Percentiles rank a stretch among this genome's conserved stretches.
phyloP scores from a whole-genome alignment of 2,888 invertebrate species.

The Lochmaea capreae region DNA sequence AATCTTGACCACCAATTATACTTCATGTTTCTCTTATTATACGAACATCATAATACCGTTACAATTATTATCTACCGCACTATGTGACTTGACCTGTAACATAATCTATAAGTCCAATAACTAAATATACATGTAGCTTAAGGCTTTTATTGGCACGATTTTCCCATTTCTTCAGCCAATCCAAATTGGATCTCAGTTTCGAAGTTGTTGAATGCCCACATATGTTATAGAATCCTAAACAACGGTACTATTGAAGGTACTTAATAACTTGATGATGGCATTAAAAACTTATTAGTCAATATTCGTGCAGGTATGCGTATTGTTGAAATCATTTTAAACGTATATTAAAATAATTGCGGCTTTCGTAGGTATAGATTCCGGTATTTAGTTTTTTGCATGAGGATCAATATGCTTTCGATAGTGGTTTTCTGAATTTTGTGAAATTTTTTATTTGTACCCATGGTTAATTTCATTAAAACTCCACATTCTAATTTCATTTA shows the following conservation, averaged over 20 bases:
- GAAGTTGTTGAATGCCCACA: constrained; percentile 14
- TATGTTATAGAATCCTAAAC: constrained; percentile 9
- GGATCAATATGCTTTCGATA: neutral
- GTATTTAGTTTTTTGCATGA: neutral
- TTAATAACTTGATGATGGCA: constrained; percentile 17
- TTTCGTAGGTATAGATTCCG: neutral
- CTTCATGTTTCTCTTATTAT: constrained; percentile 4
- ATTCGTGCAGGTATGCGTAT: constrained; percentile 8
- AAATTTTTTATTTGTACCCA: no score
- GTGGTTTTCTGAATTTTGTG: no score
- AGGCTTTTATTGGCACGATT: constrained; percentile 20
- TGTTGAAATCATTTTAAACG: neutral
- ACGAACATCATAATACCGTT: constrained; percentile 1
- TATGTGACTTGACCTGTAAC: constrained; percentile 17
- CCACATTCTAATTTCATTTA: no score
- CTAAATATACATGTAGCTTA: constrained; percentile 12
- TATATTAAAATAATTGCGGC: constrained; percentile 7
- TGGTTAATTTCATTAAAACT: no score
- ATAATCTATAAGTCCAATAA: constrained; percentile 5
- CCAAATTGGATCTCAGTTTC: constrained; percentile 19
- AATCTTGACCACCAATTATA: neutral
- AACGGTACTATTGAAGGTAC: constrained; percentile 16
- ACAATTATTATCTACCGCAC: constrained; percentile 8
- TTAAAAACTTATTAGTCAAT: constrained; percentile 9
- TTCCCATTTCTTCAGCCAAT: constrained; percentile 14